Evolutionary conservation across 1,140 invertebrate genomes (phyloP).

Genomic region (Nebria ingens): DNA sequence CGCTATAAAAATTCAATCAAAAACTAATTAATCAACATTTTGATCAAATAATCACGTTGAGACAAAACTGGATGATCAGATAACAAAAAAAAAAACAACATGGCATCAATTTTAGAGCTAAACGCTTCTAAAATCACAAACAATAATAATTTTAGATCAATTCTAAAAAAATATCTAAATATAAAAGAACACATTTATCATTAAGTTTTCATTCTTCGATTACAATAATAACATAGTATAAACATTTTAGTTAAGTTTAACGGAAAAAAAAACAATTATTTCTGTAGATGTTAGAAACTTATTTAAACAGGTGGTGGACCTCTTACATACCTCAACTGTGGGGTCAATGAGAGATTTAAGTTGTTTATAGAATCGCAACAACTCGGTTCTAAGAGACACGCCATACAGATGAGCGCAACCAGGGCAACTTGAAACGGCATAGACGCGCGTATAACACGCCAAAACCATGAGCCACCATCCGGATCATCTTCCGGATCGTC

Average conservation of each 20-base stretch:
- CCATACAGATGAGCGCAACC: slow-evolving; percentile 67
- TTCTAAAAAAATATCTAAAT: background rate
- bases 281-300: background rate
- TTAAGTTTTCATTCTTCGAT: background rate
- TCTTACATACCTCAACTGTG: slow-evolving; percentile 71
- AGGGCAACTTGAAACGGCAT: slow-evolving; percentile 74
- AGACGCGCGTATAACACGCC: slow-evolving; percentile 64
- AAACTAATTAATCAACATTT: background rate
- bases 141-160: background rate
- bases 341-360: slow-evolving; percentile 67
- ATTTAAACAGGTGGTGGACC: slow-evolving; percentile 75
- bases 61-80: background rate
- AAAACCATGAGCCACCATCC: slow-evolving; percentile 50
- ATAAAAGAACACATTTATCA: background rate
- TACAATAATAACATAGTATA: slow-evolving; percentile 2
- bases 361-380: slow-evolving; percentile 81
- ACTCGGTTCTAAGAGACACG: slow-evolving; percentile 68
- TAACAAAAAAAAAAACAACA: background rate
- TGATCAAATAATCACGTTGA: background rate
- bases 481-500: slow-evolving; percentile 31
- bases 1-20: background rate
- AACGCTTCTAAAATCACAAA: background rate
- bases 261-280: background rate
- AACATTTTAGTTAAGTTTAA: background rate
- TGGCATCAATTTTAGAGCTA: background rate